Conservation (phyloP, 2,797 vertebrate species). For the Sylvilagus floridanus region DNA sequence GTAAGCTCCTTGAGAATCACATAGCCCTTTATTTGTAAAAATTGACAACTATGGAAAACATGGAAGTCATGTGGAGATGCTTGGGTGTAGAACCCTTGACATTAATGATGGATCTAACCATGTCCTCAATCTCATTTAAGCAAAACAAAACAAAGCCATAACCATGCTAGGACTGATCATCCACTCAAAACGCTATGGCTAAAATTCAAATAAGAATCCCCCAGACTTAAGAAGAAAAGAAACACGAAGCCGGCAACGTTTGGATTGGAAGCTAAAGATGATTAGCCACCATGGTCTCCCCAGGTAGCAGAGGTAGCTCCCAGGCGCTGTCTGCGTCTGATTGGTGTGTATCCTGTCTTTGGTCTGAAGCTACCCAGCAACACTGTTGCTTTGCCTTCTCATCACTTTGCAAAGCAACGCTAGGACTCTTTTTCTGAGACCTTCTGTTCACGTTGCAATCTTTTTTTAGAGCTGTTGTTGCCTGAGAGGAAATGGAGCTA, state of each 20-base stretch:
- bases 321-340: not conserved
- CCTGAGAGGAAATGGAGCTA: constrained; percentile 83
- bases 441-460: constrained; percentile 62
- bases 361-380: not conserved
- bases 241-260: not conserved
- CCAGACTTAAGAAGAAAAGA: not conserved
- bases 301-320: no score
- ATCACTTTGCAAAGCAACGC: constrained; percentile 61
- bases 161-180: not conserved
- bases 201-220: constrained; percentile 24
- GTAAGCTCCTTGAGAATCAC: not conserved
- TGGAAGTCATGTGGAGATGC: not conserved
- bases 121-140: not conserved
- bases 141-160: not conserved
- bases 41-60: not conserved
- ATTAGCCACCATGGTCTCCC: not conserved
- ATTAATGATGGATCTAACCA: not conserved
- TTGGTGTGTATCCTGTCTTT: not conserved
- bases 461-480: constrained; percentile 82
- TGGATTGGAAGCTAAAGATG: not conserved
- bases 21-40: not conserved
- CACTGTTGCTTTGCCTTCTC: constrained; percentile 46
- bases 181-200: not conserved
- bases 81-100: not conserved
- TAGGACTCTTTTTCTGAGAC: constrained; percentile 49